Percentiles rank a stretch among this genome's conserved stretches.
Evolutionary conservation across 2,113 vertebrate species (phyloP).

Genomic region (Patagioenas fasciata): DNA sequence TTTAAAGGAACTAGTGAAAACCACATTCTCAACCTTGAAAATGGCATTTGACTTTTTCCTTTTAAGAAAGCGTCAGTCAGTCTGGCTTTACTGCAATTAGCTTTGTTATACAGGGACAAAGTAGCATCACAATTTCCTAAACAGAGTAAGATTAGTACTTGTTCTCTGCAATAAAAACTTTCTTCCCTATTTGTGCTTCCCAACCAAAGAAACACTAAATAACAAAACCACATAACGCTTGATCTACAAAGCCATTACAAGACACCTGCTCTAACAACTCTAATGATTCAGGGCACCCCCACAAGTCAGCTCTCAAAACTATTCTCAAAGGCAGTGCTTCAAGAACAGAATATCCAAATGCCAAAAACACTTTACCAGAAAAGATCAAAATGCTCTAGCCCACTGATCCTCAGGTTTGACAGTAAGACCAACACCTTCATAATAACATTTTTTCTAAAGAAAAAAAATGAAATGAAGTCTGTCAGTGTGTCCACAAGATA

Average conservation of each 20-base stretch:
- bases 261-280: background rate
- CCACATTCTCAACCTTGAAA: background rate
- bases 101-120: background rate
- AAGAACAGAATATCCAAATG: background rate
- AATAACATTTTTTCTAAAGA: background rate
- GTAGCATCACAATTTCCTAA: background rate
- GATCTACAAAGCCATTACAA: slow-evolving; percentile 1
- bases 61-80: background rate
- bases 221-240: background rate
- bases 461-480: background rate
- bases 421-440: background rate
- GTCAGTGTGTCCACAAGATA: background rate
- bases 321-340: background rate
- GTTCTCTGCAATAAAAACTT: background rate
- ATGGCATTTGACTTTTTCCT: background rate
- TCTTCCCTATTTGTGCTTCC: background rate
- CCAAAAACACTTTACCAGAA: background rate
- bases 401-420: background rate
- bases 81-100: background rate
- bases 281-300: background rate
- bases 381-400: background rate
- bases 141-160: background rate
- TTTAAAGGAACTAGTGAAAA: slow-evolving; percentile 1
- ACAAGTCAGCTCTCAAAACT: background rate
- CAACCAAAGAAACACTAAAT: slow-evolving; percentile 19